Evolutionary conservation across 2,888 invertebrate species (phyloP).

Genomic region (Noctua janthe): DNA sequence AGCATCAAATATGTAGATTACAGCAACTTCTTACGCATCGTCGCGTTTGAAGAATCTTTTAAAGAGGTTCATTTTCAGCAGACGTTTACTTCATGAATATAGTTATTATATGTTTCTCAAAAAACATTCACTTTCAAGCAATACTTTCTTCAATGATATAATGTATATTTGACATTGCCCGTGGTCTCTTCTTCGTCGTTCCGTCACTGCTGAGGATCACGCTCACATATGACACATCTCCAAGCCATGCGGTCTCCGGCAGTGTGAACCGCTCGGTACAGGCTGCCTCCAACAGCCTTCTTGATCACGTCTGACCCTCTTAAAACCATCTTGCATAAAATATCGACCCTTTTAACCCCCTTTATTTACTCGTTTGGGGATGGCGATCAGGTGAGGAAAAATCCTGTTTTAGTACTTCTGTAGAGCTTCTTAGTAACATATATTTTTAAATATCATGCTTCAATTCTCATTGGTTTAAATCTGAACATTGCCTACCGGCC

Average conservation of each 20-base stretch:
- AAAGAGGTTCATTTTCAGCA: slow-evolving; percentile 20
- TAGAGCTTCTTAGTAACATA: no score
- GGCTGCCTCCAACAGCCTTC: no score
- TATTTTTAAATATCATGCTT: background rate
- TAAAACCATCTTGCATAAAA: background rate
- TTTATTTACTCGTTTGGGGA: background rate
- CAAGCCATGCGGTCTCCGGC: no score
- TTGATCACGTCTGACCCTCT: no score
- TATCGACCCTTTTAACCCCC: background rate
- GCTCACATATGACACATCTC: no score
- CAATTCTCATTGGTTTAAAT: background rate
- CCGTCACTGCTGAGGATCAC: no score
- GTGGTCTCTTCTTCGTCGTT: no score
- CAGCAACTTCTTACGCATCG: slow-evolving; percentile 16
- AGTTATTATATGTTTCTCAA: slow-evolving; percentile 3
- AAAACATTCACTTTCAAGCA: slow-evolving; percentile 45
- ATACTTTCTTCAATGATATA: slow-evolving; percentile 9
- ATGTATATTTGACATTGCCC: background rate
- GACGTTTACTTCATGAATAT: slow-evolving; percentile 18
- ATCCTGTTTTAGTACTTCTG: no score
- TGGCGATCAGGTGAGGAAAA: background rate
- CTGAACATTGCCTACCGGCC: no score
- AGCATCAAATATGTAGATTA: slow-evolving; percentile 8
- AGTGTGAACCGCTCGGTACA: no score
- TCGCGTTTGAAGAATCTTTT: slow-evolving; percentile 18